These are phyloP conservation scores for Lota lota DNA, from an alignment of 2,113 vertebrate species.

Conservation along the genomic window DNA sequence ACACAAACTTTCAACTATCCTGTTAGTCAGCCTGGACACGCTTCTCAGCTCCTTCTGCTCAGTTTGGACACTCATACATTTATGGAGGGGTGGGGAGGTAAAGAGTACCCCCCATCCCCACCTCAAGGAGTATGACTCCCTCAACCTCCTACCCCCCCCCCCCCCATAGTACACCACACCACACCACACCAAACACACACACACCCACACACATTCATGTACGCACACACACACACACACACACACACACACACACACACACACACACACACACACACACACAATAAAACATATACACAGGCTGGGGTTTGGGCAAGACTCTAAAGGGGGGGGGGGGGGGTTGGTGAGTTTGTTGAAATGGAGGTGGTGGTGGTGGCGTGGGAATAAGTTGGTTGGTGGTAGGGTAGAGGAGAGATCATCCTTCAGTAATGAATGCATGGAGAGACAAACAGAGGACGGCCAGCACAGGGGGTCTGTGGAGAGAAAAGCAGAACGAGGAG, in stretches of 20 bases:
- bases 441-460: too few species aligned
- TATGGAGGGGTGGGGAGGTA: conserved; percentile 48
- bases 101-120: too few species aligned
- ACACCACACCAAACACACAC: background rate
- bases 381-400: too few species aligned
- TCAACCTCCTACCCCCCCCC: conserved; percentile 48
- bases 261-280: background rate
- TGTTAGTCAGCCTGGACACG: conserved; percentile 61
- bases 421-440: too few species aligned
- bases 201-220: background rate
- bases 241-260: conserved; percentile 3
- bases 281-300: background rate
- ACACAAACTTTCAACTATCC: conserved; percentile 17
- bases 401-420: too few species aligned
- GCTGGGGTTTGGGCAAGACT: too few species aligned
- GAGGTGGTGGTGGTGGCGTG: too few species aligned
- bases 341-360: too few species aligned
- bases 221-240: background rate
- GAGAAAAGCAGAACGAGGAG: too few species aligned
- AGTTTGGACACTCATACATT: conserved; percentile 68
- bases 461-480: too few species aligned
- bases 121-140: too few species aligned
- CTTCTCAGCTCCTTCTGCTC: conserved; percentile 59
- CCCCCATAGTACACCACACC: conserved; percentile 50
- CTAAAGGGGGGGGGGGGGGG: too few species aligned